These are phyloP conservation scores for Epinephelus lanceolatus DNA, from an alignment of 2,113 vertebrate genomes.

Conservation along the genomic window DNA sequence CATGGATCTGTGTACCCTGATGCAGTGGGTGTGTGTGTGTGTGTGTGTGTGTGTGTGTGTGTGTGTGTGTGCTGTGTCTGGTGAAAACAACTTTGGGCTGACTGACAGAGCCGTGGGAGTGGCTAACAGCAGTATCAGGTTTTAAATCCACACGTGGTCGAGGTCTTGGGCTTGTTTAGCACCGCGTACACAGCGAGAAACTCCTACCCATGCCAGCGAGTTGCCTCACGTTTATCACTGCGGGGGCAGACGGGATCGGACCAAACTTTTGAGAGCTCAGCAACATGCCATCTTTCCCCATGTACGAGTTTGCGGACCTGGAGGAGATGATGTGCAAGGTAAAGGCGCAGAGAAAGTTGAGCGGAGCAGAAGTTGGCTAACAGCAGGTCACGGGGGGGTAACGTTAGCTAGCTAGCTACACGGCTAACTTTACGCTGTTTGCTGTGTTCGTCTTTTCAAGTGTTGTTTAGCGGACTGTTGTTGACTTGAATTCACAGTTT, in stretches of 20 bases:
- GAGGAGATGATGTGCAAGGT: conserved; percentile 85
- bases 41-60: no score
- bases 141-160: conserved; percentile 85
- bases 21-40: background rate
- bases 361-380: conserved; percentile 54
- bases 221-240: conserved; percentile 43
- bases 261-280: conserved; percentile 19
- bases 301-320: conserved; percentile 77
- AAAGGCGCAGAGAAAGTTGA: conserved; percentile 55
- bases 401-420: conserved; percentile 51
- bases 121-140: conserved; percentile 55
- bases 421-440: conserved; percentile 36
- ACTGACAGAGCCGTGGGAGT: conserved; percentile 55
- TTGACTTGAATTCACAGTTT: background rate
- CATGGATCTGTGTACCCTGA: no score
- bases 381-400: background rate
- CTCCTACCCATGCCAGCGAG: conserved; percentile 70
- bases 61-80: background rate
- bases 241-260: conserved; percentile 51
- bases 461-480: no score
- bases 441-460: no score
- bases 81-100: conserved; percentile 16
- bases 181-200: conserved; percentile 54
- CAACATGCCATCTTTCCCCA: conserved; percentile 81
- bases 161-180: conserved; percentile 61